Evolutionary conservation across 2,888 invertebrate genomes (phyloP).

Genomic region (Proisotoma minuta): DNA sequence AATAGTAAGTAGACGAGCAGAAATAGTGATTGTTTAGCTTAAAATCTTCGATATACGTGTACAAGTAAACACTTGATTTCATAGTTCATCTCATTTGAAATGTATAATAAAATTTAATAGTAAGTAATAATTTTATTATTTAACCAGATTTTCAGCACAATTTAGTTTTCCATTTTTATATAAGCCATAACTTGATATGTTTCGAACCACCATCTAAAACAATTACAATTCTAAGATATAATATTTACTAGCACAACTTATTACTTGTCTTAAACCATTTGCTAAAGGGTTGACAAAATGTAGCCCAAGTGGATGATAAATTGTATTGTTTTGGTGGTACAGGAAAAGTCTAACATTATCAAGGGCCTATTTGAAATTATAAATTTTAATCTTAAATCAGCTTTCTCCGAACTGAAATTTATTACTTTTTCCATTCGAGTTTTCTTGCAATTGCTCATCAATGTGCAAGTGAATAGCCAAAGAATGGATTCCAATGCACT

Average conservation of each 20-base stretch:
- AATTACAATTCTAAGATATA: background rate
- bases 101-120: too few relatives aligned
- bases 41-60: background rate
- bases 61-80: too few relatives aligned
- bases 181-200: background rate
- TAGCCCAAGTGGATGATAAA: constrained; percentile 11
- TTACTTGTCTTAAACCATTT: too few relatives aligned
- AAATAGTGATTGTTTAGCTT: background rate
- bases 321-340: constrained; percentile 1
- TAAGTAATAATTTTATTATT: too few relatives aligned
- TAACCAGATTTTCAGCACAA: too few relatives aligned
- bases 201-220: background rate
- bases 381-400: background rate
- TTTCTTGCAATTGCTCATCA: background rate
- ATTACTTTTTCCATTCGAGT: constrained; percentile 1
- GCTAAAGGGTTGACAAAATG: constrained; percentile 4
- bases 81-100: too few relatives aligned
- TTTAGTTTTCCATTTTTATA: too few relatives aligned
- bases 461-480: background rate
- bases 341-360: background rate
- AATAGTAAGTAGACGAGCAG: background rate
- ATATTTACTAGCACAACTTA: background rate
- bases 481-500: background rate
- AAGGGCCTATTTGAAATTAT: background rate
- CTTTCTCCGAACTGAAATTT: background rate